Base-by-base conservation (phyloP, 2,888 invertebrate species). In the Girardia tigrina region DNA sequence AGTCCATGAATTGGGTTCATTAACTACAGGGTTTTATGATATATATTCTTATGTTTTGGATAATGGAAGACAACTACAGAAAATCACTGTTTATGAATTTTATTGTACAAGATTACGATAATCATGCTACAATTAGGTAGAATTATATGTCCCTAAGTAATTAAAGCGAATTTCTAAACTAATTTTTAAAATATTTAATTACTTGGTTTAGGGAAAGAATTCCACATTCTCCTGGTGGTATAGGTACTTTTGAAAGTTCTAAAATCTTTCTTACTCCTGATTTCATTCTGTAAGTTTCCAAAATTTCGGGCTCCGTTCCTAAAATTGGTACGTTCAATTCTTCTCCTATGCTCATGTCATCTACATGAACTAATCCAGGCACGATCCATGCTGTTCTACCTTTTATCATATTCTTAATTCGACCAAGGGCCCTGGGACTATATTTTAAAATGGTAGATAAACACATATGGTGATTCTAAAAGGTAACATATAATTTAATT, bases 241-340 rank as follows among this genome's bases (percentile, higher is more conserved):
- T 80, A n/a, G 79, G 79, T 0, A 82, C 81, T 29, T 80, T 79
- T 56, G 83, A 82, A 78, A 81, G 81, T 71, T 80, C 80, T 78
- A 84, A 84, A 29, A 84, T 81, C 28, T 84, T 78, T 78, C 83
- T 83, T 77, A 82, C 81, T 0, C 84, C 84, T 14, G 84, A 84
- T 78, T 84, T 84, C 4, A 83, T 82, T 26, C 82, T 82, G 78
- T 83, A 83, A 8, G 84, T 80, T 74, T 82, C 80, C 26, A 83
- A 81, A 0, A 82, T 80, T 70, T 83, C 82, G 1, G 84, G 84
- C 76, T 84, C 83, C 1, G 83, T 80, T 42, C 81, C 78, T 69
- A 84, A 78, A 29, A 84, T 79, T 2, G 84, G 83, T 0, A 84
- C 79, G 70, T 82, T 80, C 14, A 84, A 80, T 56, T 78, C 78